Percentiles rank a stretch among this genome's conserved stretches.
These are phyloP conservation scores for Zaprionus taronus DNA, from an alignment of 1,140 invertebrate species.

Conservation along the genomic window DNA sequence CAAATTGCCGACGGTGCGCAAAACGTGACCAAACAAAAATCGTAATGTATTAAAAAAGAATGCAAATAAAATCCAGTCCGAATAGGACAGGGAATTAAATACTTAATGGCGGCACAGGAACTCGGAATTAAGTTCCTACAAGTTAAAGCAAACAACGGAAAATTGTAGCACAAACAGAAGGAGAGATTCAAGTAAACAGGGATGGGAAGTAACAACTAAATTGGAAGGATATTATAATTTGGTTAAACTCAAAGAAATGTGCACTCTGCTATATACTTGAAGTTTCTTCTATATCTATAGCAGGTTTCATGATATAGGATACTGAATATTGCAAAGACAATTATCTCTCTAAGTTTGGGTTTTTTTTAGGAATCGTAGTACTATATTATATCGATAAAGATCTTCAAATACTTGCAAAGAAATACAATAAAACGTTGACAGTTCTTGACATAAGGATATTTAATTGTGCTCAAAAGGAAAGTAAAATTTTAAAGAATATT, in stretches of 20 bases:
- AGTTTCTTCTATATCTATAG: not conserved
- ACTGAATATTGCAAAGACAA: no score
- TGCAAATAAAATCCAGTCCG: slow-evolving; percentile 54
- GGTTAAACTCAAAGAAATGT: not conserved
- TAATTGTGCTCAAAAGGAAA: no score
- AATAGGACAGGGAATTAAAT: slow-evolving; percentile 47
- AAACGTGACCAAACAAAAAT: slow-evolving; percentile 46
- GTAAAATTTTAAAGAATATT: no score
- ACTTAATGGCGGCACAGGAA: slow-evolving; percentile 57
- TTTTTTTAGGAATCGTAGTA: no score
- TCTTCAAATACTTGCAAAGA: no score
- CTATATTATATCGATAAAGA: no score
- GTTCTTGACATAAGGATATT: no score
- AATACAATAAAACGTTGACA: no score
- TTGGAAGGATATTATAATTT: not conserved
- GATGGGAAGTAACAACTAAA: not conserved
- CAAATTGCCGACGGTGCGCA: slow-evolving; percentile 54
- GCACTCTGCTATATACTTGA: not conserved
- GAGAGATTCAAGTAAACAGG: not conserved
- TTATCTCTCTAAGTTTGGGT: no score
- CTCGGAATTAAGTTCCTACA: slow-evolving; percentile 3
- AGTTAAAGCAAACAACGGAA: slow-evolving; percentile 1
- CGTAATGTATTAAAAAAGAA: slow-evolving; percentile 48
- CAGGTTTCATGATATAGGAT: no score
- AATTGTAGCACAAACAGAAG: not conserved